Base-by-base conservation (phyloP, 30 jellyfish, hydroid and myxozoan species). In the Aurelia aurita complex sp. Pacific region DNA sequence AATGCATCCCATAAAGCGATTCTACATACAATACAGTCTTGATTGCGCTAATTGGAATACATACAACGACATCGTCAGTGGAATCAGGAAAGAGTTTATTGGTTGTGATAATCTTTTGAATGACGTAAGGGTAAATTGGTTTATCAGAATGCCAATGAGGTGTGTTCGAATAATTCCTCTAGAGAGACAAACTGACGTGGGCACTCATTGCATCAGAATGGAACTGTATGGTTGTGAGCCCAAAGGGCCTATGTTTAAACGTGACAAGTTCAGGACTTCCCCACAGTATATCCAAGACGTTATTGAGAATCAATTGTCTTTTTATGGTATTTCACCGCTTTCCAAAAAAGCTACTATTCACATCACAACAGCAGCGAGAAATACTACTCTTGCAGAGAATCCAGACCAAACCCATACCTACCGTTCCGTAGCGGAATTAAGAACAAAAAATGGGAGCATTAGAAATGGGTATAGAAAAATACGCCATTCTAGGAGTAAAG, bases 191-290 rank as follows among this genome's bases (percentile, higher is more conserved):
- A 15, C 82, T 14, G 82, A 12, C 7, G 2, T 54, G 10, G 13
- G 10, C 16, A 15, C 69, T 19, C 79, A 57, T 35, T 84, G 93
- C 17, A n/a, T 84, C 18, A 62, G 93, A 34, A 36, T 84, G 15
- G 93, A 84, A 70, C 82, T 84, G 29, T 84, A n/a, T 18, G 93
- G 93, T 4, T 84, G 93, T 59, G 40, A 86, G 13, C 74, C 80
- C 2, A 16, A 43, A 33, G 74, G 75, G 43, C 59, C 67, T 11
- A 35, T 61, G 33, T 35, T 38, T 32, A 62, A 16, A 2, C 2
- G 38, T 42, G 64, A 70, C 5, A 70, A 33, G 18, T 42, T 70
- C 36, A 29, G 33, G 4, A 40, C 63, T 23, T 32, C 80, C 38
- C 38, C 63, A 18, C 42, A 54, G 29, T 23, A 36, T 8, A 74